Percentiles rank a stretch among this genome's conserved stretches.
These are phyloP conservation scores for Thumatha senex DNA, from an alignment of 2,888 invertebrate genomes.

Conservation along the genomic window DNA sequence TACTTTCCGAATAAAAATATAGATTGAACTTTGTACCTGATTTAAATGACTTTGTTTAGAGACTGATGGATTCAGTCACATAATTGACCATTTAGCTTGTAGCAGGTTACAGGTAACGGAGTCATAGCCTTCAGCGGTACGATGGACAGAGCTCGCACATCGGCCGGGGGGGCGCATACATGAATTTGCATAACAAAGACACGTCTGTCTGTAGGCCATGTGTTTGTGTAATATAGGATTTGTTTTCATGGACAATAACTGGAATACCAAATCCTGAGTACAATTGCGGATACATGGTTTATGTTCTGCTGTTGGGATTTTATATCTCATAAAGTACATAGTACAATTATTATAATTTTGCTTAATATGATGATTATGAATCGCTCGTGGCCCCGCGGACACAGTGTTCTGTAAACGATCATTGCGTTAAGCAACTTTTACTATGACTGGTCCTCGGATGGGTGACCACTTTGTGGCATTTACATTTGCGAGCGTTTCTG, in stretches of 20 bases:
- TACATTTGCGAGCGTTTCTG: too few relatives aligned
- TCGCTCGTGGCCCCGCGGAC: too few relatives aligned
- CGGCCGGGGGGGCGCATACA: constrained; percentile 50
- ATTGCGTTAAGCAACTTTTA: too few relatives aligned
- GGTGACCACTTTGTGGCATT: too few relatives aligned
- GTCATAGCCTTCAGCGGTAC: constrained; percentile 66
- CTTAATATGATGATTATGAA: too few relatives aligned
- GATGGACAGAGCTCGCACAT: constrained; percentile 45
- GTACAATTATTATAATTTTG: neutral
- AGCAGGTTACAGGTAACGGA: constrained; percentile 63
- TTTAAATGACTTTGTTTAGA: constrained; percentile 46
- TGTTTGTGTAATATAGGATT: constrained; percentile 55
- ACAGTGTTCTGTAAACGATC: too few relatives aligned
- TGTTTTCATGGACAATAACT: constrained; percentile 40
- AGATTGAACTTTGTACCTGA: constrained; percentile 32
- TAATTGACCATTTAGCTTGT: constrained; percentile 74
- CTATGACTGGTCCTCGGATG: too few relatives aligned
- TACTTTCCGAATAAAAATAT: constrained; percentile 22
- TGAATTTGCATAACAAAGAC: constrained; percentile 72
- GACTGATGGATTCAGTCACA: constrained; percentile 46
- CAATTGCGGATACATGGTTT: neutral
- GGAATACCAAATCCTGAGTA: constrained; percentile 8
- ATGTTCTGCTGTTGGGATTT: neutral
- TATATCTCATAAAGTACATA: neutral
- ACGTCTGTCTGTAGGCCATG: constrained; percentile 49